Conservation (phyloP, 2,113 vertebrate genomes). For the Tamias sibiricus region DNA sequence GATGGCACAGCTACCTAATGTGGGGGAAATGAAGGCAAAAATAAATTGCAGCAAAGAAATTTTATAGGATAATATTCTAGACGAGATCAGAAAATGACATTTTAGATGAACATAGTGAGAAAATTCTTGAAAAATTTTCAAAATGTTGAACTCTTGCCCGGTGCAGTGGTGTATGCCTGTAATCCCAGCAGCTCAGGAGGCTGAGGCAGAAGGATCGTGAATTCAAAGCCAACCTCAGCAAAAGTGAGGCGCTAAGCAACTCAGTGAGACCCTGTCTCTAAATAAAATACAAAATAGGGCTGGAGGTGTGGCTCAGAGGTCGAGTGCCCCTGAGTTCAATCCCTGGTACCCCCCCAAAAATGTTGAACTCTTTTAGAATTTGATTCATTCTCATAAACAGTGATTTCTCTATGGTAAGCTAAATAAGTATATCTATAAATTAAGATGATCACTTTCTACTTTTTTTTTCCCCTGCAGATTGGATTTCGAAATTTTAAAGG, state of each 20-base stretch:
- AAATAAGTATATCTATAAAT: background rate
- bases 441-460: background rate
- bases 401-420: background rate
- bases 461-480: slow-evolving; percentile 19
- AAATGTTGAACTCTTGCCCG: background rate
- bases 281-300: too few relatives aligned
- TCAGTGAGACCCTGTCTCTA: too few relatives aligned
- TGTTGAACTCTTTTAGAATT: background rate
- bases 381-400: background rate
- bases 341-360: too few relatives aligned
- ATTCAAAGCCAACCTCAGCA: too few relatives aligned
- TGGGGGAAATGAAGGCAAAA: background rate
- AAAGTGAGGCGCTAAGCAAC: too few relatives aligned
- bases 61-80: background rate
- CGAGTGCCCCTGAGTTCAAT: too few relatives aligned
- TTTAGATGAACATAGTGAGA: background rate
- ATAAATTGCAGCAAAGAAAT: background rate
- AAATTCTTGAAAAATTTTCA: background rate
- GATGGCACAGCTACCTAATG: background rate
- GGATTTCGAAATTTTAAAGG: background rate
- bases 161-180: too few relatives aligned
- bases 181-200: too few relatives aligned
- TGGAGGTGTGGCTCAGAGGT: too few relatives aligned
- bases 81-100: slow-evolving; percentile 1
- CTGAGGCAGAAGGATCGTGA: too few relatives aligned